Conservation (phyloP, 1,140 invertebrate species). For the Drosophila suzukii region DNA sequence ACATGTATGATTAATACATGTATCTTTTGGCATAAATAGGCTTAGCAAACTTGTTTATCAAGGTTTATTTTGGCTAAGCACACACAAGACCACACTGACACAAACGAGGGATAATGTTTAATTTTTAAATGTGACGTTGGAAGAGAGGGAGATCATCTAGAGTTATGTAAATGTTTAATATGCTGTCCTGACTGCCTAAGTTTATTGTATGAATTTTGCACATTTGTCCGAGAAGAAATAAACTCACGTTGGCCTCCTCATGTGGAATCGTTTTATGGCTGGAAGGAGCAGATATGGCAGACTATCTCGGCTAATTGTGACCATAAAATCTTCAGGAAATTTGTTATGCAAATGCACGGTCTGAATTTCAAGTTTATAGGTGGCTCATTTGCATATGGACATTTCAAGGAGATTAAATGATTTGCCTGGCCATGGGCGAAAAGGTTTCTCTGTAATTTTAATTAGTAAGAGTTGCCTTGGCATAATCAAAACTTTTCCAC, state of each 20-base stretch:
- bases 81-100: constrained; percentile 18
- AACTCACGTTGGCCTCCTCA: constrained; percentile 23
- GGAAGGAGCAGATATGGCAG: constrained; percentile 6
- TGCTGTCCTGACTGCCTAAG: neutral
- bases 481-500: neutral
- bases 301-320: constrained; percentile 34
- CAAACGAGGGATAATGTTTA: constrained; percentile 46
- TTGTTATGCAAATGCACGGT: constrained; percentile 36
- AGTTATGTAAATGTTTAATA: constrained; percentile 48
- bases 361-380: constrained; percentile 15
- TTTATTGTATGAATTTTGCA: constrained; percentile 23
- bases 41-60: constrained; percentile 60
- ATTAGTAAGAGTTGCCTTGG: constrained; percentile 8
- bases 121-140: constrained; percentile 34
- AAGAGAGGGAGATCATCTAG: constrained; percentile 13
- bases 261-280: constrained; percentile 17
- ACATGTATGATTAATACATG: constrained; percentile 59
- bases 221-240: constrained; percentile 10
- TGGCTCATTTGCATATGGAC: constrained; percentile 17
- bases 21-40: constrained; percentile 61
- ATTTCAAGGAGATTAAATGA: constrained; percentile 27
- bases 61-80: constrained; percentile 54
- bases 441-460: constrained; percentile 13
- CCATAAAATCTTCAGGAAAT: constrained; percentile 29
- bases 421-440: neutral